These are phyloP conservation scores for Thelaira solivaga DNA, from an alignment of 2,888 invertebrate species.

Conservation along the genomic window DNA sequence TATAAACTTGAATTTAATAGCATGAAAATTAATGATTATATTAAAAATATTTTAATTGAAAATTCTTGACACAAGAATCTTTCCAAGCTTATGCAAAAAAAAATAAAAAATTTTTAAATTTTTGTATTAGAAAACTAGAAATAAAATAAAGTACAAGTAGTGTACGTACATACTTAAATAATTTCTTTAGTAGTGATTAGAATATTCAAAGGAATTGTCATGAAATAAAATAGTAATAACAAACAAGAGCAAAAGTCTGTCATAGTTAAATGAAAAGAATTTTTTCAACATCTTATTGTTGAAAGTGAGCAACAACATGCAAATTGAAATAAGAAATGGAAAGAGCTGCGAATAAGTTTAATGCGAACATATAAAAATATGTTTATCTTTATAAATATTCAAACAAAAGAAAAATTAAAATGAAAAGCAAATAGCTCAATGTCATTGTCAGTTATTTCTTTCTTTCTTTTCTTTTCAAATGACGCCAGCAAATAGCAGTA, in stretches of 20 bases:
- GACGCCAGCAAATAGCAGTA: slow-evolving; percentile 29
- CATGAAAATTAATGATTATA: too few relatives aligned
- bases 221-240: background rate
- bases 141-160: background rate
- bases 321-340: slow-evolving; percentile 2
- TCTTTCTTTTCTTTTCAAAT: slow-evolving; percentile 29
- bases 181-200: slow-evolving; percentile 19
- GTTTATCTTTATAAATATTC: slow-evolving; percentile 13
- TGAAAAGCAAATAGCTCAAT: slow-evolving; percentile 30
- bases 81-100: slow-evolving; percentile 42
- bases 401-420: background rate
- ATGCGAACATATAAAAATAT: background rate
- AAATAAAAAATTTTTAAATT: too few relatives aligned
- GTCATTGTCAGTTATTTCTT: slow-evolving; percentile 58
- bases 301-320: background rate
- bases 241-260: background rate
- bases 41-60: too few relatives aligned
- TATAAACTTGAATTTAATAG: too few relatives aligned
- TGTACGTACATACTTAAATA: background rate
- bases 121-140: too few relatives aligned
- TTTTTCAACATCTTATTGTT: slow-evolving; percentile 12
- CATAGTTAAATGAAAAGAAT: slow-evolving; percentile 35
- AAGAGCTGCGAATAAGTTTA: background rate
- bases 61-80: too few relatives aligned
- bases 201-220: slow-evolving; percentile 16